phyloP scores from a whole-genome alignment of 1,140 invertebrate genomes.

The Habropoda laboriosa region DNA sequence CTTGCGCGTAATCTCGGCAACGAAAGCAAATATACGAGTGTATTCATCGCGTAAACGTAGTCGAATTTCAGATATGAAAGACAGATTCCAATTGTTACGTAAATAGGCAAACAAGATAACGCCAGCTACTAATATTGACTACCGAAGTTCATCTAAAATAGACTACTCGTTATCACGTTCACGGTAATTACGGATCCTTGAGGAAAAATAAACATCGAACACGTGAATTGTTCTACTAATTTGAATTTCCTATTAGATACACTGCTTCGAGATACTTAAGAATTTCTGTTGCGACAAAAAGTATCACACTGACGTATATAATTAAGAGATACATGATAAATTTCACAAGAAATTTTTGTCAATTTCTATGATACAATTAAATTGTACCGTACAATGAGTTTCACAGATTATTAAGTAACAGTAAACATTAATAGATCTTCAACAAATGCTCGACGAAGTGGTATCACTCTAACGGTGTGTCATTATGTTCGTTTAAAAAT shows the following conservation, averaged over 20 bases:
- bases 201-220: background rate
- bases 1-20: background rate
- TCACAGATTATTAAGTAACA: too few species aligned
- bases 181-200: background rate
- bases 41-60: background rate
- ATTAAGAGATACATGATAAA: too few species aligned
- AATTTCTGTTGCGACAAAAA: too few species aligned
- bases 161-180: background rate
- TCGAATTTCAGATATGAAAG: background rate
- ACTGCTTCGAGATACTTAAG: too few species aligned
- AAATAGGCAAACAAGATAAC: constrained; percentile 28
- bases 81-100: background rate
- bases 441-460: background rate
- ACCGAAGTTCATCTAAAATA: background rate
- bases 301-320: too few species aligned
- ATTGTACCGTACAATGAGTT: too few species aligned
- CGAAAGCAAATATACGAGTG: constrained; percentile 4
- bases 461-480: background rate
- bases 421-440: too few species aligned
- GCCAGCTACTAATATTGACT: background rate
- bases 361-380: too few species aligned
- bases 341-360: too few species aligned
- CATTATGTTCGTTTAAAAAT: constrained; percentile 5
- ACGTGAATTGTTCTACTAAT: too few species aligned
- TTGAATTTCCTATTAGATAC: too few species aligned